Evolutionary conservation across 2,888 invertebrate genomes (phyloP).

Genomic region (Baronia brevicornis): DNA sequence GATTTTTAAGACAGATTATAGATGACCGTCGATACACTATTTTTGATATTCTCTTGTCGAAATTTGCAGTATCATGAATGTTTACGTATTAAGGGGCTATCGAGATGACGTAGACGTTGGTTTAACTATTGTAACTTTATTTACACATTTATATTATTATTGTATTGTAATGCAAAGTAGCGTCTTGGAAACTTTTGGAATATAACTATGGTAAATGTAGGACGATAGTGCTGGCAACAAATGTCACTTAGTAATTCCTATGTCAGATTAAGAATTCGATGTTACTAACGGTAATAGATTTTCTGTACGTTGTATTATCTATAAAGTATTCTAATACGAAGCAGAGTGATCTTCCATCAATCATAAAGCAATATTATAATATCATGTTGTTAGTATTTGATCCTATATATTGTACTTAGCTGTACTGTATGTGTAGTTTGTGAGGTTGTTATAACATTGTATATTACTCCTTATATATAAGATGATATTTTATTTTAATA

Average conservation of each 20-base stretch:
- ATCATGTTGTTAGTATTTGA: too few relatives aligned
- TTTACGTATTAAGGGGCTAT: constrained; percentile 48
- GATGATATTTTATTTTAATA: too few relatives aligned
- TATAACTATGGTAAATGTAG: constrained; percentile 44
- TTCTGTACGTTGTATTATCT: too few relatives aligned
- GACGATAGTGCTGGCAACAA: constrained; percentile 53
- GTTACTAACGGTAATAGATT: too few relatives aligned
- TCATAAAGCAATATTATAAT: constrained; percentile 56
- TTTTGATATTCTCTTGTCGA: constrained; percentile 76
- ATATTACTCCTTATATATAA: too few relatives aligned
- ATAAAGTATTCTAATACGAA: constrained; percentile 10
- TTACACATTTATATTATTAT: constrained; percentile 67
- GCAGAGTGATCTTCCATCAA: constrained; percentile 38
- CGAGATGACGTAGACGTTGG: constrained; percentile 51
- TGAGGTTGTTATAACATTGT: too few relatives aligned
- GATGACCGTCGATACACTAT: constrained; percentile 68
- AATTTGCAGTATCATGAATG: constrained; percentile 66
- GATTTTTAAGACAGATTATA: constrained; percentile 66
- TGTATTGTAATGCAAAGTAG: constrained; percentile 62
- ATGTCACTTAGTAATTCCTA: constrained; percentile 30
- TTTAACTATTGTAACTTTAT: constrained; percentile 69
- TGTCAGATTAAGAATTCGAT: too few relatives aligned
- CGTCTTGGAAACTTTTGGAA: constrained; percentile 58
- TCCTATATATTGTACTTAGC: constrained; percentile 18
- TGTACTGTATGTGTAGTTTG: too few relatives aligned